Evolutionary conservation across 2,797 vertebrate species (phyloP), one percentile per base, ranked within the genome.

Genomic region (Enteromius viviparus): DNA sequence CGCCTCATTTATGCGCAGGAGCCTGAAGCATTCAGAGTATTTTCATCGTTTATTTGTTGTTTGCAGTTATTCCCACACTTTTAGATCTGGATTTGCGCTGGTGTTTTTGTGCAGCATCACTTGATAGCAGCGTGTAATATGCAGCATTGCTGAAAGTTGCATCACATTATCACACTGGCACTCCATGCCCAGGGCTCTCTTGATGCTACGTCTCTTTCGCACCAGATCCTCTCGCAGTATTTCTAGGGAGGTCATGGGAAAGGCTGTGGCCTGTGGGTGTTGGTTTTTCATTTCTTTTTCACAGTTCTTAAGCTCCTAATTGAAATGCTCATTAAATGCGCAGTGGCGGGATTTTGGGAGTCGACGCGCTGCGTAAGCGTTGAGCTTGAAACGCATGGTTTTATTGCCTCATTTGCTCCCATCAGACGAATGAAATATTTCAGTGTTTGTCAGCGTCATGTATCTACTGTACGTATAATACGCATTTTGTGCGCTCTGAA

Each of bases 91-190:
- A 26, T 60, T 71, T 26, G 40, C 6, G 26, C 21, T 1, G 15
- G 32, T 55, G 32, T 40, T 15, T 19, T 26, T 69, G 29, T 69
- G 32, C 19, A 19, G 7, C 4, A 12, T 64, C 2, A 6, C 40
- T 64, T 60, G 51, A 42, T n/a, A 49, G 42, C 78, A 60, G 23
- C 37, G 42, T 51, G 58, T 65, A 37, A 72, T 64, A 9, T 3
- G 70, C 80, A 49, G 60, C 45, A 32, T 82, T 82, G 42, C 80
- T 65, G 45, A 64, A 19, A n/a, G 80, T 82, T 82, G 80, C 80
- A 82, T 82, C 80, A 82, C 80, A 82, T 82, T 66, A 82, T 76
- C 60, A 15, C n/a, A 6, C 8, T 15, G 14, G 78, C 65, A 55
- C 68, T 64, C 55, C 14, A 26, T 12, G 40, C 80, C 60, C 12